A percentile compares a stretch with the other conserved stretches of the same genome.
Conservation (phyloP, 1,140 invertebrate genomes). For the Maconellicoccus hirsutus region DNA sequence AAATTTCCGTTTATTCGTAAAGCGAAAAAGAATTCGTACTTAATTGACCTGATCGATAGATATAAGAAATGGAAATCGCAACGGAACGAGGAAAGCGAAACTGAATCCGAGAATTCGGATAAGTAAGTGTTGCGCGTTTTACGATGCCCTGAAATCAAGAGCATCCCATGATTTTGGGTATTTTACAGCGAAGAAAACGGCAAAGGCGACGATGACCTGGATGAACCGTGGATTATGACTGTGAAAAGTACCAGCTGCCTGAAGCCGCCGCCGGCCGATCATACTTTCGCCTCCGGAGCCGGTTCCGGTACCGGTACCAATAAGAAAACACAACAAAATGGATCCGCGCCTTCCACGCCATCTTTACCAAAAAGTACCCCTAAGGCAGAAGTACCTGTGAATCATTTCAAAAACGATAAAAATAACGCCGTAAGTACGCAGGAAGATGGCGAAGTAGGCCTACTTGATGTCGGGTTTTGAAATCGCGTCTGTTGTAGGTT, state of each 20-base stretch:
- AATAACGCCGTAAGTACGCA: not conserved
- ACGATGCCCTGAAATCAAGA: too few species aligned
- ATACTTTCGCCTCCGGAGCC: not conserved
- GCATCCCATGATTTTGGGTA: too few species aligned
- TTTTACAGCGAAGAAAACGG: slow-evolving; percentile 61
- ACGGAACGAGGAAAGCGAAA: slow-evolving; percentile 81
- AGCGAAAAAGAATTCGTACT: slow-evolving; percentile 91
- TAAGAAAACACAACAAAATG: not conserved
- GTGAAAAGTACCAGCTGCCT: slow-evolving; percentile 64
- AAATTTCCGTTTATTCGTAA: slow-evolving; percentile 90
- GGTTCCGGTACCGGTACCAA: not conserved
- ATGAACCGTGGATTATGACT: slow-evolving; percentile 88
- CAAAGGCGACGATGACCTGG: slow-evolving; percentile 65
- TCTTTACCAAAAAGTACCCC: not conserved
- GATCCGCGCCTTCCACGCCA: not conserved
- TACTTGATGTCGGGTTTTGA: too few species aligned
- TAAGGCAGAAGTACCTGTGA: slow-evolving; percentile 32
- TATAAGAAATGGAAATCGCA: slow-evolving; percentile 92
- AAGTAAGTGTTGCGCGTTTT: too few species aligned
- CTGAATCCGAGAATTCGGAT: slow-evolving; percentile 70
- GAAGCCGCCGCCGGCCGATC: slow-evolving; percentile 33
- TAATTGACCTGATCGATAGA: slow-evolving; percentile 89
- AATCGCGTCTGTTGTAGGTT: slow-evolving; percentile 15
- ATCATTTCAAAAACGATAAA: slow-evolving; percentile 26
- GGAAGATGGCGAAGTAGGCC: too few species aligned